Base-by-base conservation (phyloP, 2,113 vertebrate species). In the Ceyx melanurus region DNA sequence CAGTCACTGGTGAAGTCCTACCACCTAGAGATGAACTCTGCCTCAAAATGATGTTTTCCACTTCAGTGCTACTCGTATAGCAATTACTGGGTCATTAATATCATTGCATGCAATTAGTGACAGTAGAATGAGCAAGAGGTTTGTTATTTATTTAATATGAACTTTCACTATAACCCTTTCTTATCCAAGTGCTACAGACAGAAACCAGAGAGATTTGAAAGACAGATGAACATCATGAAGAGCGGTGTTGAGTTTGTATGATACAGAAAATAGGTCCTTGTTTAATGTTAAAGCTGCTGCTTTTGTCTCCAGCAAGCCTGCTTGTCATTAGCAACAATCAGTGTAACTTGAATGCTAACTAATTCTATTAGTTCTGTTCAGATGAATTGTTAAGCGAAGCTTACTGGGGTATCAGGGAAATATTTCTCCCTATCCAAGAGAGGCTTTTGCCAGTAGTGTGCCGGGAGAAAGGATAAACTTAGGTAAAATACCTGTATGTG, bases 71-170 rank as follows among this genome's bases (percentile, higher is more conserved):
- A 94, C 95, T 73, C 75, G 67, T 94, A 96, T 84, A 87, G 95
- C 95, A 98, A 98, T 98, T 97, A 98, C 93, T 92, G 93, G 96
- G 91, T 97, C 97, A 98, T 98, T 98, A 98, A 98, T 98, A 98
- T 98, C 98, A 98, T 98, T 98, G 98, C 97, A 83, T 95, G 94
- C 86, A 97, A 97, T 98, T 98, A 97, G 97, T 96, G 95, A 97
- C 95, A 96, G 96, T 64, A 81, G 94, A 97, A 89, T 82, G 94
- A 96, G 91, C 95, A 81, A 81, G 93, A 94, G 86, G 82, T 76
- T 95, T 94, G 90, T 91, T 95, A 88, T 92, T 91, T 96, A 89
- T 89, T 89, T 84, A 76, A 77, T 94, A 42, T 79, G 92, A 96
- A 95, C 89, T 95, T 96, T 73, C 67, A 77, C 87, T 93, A 84